Base-by-base conservation (phyloP, 2,113 vertebrate species). In the Hippocampus mohnikei region DNA sequence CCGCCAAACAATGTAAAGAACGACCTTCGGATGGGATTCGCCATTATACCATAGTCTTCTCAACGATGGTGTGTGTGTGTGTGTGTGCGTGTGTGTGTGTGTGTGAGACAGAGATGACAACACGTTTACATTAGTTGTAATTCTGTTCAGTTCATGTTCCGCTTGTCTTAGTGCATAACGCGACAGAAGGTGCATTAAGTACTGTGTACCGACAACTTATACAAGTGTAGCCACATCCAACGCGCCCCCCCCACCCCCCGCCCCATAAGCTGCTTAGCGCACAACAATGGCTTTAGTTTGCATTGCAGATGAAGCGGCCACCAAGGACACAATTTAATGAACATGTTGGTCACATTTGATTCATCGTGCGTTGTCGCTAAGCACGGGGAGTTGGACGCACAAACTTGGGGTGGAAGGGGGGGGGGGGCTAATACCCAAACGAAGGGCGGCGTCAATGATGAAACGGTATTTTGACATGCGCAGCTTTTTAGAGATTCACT, bases 201-300 rank as follows among this genome's bases (percentile, higher is more conserved):
- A 29, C 25, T 46, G 41, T 66, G 40, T 65, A 23, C 42, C 11
- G 12, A 25, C 44, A 66, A 66, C 63, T 27, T 46, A 66, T 66
- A 66, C 44, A 46, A 27, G 42, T 7, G 41, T 46, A 65, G 37
- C 56, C 56, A 27, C 56, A 29, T 50, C 56, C 13, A 27, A 59
- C 25, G 13, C 25, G 8, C 13, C 23, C 6, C 27, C 23, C 23
- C 23, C 50, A 1, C 55, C 55, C 11, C 13, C 55, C 9, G 1
- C 3, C 7, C 27, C 44, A 75, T 84, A 85, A 86, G 84, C 81
- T 73, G 77, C 82, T 90, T 90, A 86, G 70, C 46, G 71, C 67
- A 78, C 79, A 84, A 79, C 84, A 82, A 78, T 85, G 77, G 66
- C 41, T 84, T 87, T 86, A 86, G 88, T 91, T 88, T 88, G 82